Percentiles rank a stretch among this genome's conserved stretches.
phyloP scores from a whole-genome alignment of 2,113 vertebrate genomes.

The Hyla sarda region DNA sequence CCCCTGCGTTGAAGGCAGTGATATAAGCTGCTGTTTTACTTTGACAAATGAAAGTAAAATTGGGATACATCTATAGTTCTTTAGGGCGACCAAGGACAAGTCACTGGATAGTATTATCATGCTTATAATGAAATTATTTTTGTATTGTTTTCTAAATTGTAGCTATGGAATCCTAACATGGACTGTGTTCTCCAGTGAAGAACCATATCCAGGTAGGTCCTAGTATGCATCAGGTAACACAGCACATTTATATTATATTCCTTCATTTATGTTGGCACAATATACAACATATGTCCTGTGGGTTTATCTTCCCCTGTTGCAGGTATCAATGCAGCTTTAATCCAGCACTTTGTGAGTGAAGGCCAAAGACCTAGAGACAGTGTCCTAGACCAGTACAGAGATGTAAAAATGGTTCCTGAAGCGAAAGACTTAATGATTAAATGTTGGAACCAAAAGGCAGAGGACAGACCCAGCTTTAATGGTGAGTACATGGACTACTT shows the following conservation, averaged over 20 bases:
- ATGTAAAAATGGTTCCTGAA: constrained; percentile 40
- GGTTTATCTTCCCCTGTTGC: neutral
- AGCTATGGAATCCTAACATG: constrained; percentile 51
- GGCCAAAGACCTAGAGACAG: constrained; percentile 30
- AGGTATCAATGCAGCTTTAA: neutral
- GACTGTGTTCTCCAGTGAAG: constrained; percentile 39
- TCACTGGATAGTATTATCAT: neutral
- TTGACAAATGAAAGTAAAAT: too few species aligned
- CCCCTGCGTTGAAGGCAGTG: too few species aligned
- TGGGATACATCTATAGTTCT: neutral
- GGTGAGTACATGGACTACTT: neutral
- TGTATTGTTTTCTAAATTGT: constrained; percentile 4
- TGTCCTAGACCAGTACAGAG: neutral
- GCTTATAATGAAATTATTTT: neutral
- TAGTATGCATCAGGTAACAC: neutral
- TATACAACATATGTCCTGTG: neutral
- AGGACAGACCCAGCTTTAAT: constrained; percentile 33
- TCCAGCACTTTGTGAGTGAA: neutral
- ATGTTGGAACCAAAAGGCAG: constrained; percentile 34
- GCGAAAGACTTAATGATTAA: constrained; percentile 35
- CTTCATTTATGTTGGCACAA: neutral
- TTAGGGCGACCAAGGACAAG: neutral
- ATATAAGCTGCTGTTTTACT: too few species aligned
- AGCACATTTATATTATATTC: neutral
- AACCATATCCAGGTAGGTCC: constrained; percentile 39